Evolutionary conservation across 2,113 vertebrate genomes (phyloP).

Genomic region (Antechinus flavipes): DNA sequence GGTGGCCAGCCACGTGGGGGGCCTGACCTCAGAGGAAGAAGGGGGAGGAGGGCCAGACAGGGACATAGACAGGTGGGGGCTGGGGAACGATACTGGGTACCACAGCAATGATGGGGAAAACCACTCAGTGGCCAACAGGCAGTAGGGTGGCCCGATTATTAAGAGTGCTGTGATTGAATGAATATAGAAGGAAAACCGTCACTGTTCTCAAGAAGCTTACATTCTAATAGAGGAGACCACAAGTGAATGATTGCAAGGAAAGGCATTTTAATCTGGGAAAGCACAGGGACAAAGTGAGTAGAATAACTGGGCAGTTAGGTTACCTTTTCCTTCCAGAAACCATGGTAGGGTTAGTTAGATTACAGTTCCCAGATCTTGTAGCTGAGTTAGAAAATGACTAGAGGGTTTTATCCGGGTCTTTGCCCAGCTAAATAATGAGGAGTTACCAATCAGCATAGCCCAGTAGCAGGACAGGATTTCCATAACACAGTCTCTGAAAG

Average conservation of each 20-base stretch:
- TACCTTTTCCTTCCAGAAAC: too few species aligned
- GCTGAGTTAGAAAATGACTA: too few species aligned
- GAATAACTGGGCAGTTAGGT: not conserved
- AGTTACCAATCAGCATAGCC: not conserved
- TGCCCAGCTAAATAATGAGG: not conserved
- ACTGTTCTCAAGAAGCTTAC: not conserved
- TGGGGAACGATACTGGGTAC: not conserved
- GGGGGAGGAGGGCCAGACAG: not conserved
- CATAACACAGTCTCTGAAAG: not conserved
- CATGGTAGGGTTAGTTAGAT: too few species aligned
- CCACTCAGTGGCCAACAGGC: not conserved
- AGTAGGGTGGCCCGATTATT: not conserved
- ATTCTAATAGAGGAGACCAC: not conserved
- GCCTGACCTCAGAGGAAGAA: not conserved
- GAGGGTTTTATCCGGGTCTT: too few species aligned
- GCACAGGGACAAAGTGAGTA: not conserved
- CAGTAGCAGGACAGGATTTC: not conserved
- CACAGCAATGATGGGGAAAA: not conserved
- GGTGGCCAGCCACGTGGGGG: not conserved
- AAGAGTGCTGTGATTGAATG: not conserved
- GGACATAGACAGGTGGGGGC: too few species aligned
- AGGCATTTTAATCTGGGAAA: not conserved
- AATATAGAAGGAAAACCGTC: not conserved
- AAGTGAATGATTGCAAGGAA: not conserved
- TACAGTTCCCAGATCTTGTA: too few species aligned